A percentile compares a stretch with the other conserved stretches of the same genome.
Evolutionary conservation across 2,888 invertebrate species (phyloP).

Genomic region (Aleiodes testaceus): DNA sequence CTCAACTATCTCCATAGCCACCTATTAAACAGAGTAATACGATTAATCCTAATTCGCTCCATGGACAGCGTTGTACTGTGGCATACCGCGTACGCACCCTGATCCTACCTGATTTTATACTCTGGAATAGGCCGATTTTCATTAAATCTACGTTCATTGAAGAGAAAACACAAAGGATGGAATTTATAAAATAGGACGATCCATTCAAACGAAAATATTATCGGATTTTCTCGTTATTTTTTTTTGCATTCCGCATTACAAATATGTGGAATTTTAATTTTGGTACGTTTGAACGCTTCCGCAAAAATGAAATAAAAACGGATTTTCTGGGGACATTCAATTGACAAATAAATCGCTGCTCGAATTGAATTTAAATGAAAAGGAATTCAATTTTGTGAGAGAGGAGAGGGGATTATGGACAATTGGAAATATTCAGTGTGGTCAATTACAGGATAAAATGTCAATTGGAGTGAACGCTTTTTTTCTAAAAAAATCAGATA

Average conservation of each 20-base stretch:
- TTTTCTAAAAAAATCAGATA: too few relatives aligned
- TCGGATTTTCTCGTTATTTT: background rate
- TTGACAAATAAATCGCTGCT: conserved; percentile 5
- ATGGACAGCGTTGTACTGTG: conserved; percentile 31
- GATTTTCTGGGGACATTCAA: background rate
- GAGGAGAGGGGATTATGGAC: background rate
- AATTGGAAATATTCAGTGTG: too few relatives aligned
- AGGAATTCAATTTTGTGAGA: background rate
- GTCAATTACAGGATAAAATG: too few relatives aligned
- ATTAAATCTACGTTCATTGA: background rate
- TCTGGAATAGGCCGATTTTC: background rate
- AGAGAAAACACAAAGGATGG: too few relatives aligned
- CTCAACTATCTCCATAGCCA: conserved; percentile 25
- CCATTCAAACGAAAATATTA: too few relatives aligned
- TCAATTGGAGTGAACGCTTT: too few relatives aligned
- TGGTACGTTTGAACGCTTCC: background rate
- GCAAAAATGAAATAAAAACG: background rate
- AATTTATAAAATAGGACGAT: too few relatives aligned
- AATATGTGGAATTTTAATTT: conserved; percentile 12
- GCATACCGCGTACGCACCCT: conserved; percentile 16
- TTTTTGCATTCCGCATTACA: background rate
- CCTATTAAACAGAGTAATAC: conserved; percentile 45
- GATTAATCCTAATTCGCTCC: conserved; percentile 49
- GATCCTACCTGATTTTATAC: background rate
- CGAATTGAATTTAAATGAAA: conserved; percentile 4